Base-by-base conservation (phyloP, 2,888 invertebrate species). In the Creontiades dilutus region DNA sequence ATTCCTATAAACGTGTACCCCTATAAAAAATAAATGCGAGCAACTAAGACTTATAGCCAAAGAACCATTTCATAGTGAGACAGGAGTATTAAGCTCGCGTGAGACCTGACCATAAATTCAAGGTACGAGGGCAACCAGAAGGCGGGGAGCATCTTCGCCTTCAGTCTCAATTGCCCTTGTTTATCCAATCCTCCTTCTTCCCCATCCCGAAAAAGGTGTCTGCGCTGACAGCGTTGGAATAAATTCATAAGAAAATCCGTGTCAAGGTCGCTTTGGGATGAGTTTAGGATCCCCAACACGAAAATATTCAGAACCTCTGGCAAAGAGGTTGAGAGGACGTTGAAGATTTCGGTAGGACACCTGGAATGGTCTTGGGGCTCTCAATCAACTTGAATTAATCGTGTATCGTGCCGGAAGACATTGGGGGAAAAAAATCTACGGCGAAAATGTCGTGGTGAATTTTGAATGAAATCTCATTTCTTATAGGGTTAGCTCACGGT, bases 141-240 rank as follows among this genome's bases (percentile, higher is more conserved):
- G 68, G 68, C 68, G 68, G 68, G 68, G 68, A 23, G 68, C 68
- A 68, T 68, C 68, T 68, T 68, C 68, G 68, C 68, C 19, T 68
- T 68, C 68, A 68, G 27, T 68, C 68, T 68, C 68, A 68, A 68
- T 68, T 68, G 68, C 68, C 68, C 68, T 68, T 68, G 68, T 68
- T 68, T 68, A 68, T 68, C 68, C 68, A 68, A 23, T 68, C 68
- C 68, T 68, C 13, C 68, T 19, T 23, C 68, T 27, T 23, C 27
- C 11, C 27, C 68, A 11, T 68, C 57, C 27, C 23, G 19, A 68
- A 68, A 68, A 68, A 68, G 68, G 68, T 68, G 68, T 68, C 68
- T 68, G 68, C 68, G 11, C 68, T 68, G 68, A 68, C 68, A 68
- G 68, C 68, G 19, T 23, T 12, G 68, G 68, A 68, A 68, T 68